phyloP scores from a whole-genome alignment of 2,797 vertebrate species.

The Hemibagrus guttatus region DNA sequence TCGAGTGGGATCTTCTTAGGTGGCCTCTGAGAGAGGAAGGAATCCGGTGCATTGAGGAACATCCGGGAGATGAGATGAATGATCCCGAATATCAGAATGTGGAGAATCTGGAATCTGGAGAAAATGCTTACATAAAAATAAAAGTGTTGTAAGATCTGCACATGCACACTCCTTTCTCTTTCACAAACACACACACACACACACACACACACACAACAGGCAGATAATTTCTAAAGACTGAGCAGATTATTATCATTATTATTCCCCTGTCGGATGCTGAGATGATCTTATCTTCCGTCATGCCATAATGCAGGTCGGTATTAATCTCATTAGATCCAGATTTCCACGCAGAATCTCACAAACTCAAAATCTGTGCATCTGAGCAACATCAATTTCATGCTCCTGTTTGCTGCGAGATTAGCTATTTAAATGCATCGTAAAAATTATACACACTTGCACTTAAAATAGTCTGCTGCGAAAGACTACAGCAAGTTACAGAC shows the following conservation, averaged over 20 bases:
- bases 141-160: neutral
- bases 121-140: neutral
- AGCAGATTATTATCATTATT: conserved; percentile 7
- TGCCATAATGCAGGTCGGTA: conserved; percentile 30
- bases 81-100: neutral
- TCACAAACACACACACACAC: neutral
- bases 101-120: neutral
- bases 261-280: conserved; percentile 2
- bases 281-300: conserved; percentile 41
- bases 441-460: neutral
- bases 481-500: neutral
- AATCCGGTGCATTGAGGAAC: neutral
- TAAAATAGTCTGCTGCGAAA: neutral
- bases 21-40: conserved; percentile 67
- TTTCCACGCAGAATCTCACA: conserved; percentile 18
- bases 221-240: neutral
- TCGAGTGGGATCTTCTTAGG: conserved; percentile 77
- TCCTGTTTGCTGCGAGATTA: neutral
- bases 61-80: neutral
- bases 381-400: conserved; percentile 43
- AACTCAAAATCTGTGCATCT: neutral
- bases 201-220: neutral
- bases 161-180: neutral
- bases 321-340: conserved; percentile 45
- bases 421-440: neutral